Percentiles rank a stretch among this genome's conserved stretches.
Evolutionary conservation across 2,797 vertebrate genomes (phyloP).

Genomic region (Momotus momota): DNA sequence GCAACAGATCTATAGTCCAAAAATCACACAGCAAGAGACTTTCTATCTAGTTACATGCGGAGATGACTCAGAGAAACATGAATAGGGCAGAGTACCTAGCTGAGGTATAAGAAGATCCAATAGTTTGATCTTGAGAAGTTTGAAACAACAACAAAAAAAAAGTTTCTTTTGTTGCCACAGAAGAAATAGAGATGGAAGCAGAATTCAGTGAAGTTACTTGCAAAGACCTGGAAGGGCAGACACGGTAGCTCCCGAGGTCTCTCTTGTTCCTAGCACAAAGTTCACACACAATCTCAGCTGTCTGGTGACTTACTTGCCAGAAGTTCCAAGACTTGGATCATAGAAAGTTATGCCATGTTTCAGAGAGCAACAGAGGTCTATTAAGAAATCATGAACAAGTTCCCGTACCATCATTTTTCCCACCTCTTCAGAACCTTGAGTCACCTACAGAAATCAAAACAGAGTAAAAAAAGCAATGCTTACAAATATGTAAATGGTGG

Average conservation of each 20-base stretch:
- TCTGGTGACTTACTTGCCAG: slow-evolving; percentile 82
- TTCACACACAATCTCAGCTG: neutral
- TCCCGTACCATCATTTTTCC: slow-evolving; percentile 83
- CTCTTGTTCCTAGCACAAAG: neutral
- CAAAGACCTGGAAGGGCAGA: neutral
- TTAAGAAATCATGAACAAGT: slow-evolving; percentile 89
- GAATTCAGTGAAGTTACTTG: neutral
- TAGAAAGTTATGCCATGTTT: slow-evolving; percentile 94
- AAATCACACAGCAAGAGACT: neutral
- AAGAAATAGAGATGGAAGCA: neutral
- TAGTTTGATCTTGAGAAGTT: neutral
- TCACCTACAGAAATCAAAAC: slow-evolving; percentile 13
- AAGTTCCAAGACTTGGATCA: slow-evolving; percentile 90
- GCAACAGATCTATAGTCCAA: neutral
- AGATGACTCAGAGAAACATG: neutral
- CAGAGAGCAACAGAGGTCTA: slow-evolving; percentile 92
- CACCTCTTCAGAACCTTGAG: slow-evolving; percentile 72
- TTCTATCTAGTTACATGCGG: neutral
- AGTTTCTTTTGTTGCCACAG: neutral
- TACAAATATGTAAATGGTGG: neutral
- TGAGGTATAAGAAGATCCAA: neutral
- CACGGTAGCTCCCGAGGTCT: neutral
- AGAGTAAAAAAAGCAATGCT: neutral
- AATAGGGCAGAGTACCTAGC: neutral
- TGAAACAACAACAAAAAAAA: neutral